Conservation (phyloP, 2,113 vertebrate genomes). For the Catharus minimus region DNA sequence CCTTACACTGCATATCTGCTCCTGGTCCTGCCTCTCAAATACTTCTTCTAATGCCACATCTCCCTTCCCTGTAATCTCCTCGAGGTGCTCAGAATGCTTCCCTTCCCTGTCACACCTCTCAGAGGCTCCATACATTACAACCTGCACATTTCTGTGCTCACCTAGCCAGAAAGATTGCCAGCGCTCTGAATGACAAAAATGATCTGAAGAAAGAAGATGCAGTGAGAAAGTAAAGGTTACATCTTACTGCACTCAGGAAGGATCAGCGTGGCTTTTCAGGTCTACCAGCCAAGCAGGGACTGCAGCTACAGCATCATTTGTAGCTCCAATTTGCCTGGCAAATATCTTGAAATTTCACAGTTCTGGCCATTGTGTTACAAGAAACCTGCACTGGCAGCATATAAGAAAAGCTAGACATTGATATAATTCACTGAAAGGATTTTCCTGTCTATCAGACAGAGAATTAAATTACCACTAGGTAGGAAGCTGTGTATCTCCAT, state of each 20-base stretch:
- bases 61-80: slow-evolving; percentile 19
- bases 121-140: not conserved
- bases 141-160: slow-evolving; percentile 40
- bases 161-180: slow-evolving; percentile 50
- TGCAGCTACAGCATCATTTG: slow-evolving; percentile 19
- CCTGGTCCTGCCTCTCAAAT: slow-evolving; percentile 28
- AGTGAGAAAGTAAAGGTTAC: slow-evolving; percentile 41
- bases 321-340: slow-evolving; percentile 58
- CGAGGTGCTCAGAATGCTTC: not conserved
- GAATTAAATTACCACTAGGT: slow-evolving; percentile 47
- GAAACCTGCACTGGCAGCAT: slow-evolving; percentile 25
- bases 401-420: slow-evolving; percentile 20
- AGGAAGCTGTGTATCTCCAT: slow-evolving; percentile 44
- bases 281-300: slow-evolving; percentile 37
- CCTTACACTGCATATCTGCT: not conserved
- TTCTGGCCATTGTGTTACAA: slow-evolving; percentile 35
- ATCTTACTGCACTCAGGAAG: not conserved
- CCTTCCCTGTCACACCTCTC: slow-evolving; percentile 13
- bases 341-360: slow-evolving; percentile 46
- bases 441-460: slow-evolving; percentile 60
- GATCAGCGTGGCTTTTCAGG: slow-evolving; percentile 45
- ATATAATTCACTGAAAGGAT: slow-evolving; percentile 47
- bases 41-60: not conserved
- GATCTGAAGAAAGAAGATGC: slow-evolving; percentile 21
- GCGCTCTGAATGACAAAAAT: not conserved